Conservation (phyloP, 2,797 vertebrate species). For the Ciconia nigra region DNA sequence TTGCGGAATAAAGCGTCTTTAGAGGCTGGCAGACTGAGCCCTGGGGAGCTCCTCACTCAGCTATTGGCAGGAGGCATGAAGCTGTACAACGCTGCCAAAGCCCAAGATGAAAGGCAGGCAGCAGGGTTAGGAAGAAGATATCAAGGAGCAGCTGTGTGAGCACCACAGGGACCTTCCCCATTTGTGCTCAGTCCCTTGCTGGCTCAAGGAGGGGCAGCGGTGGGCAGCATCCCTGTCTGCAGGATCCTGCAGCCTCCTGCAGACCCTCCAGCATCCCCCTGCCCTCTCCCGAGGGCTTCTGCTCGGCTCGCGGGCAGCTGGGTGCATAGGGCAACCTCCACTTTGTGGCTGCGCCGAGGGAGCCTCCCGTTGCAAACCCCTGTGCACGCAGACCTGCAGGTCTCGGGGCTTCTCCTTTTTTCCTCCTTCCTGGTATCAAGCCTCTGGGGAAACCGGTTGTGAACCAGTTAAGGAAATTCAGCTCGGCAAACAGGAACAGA, state of each 20-base stretch:
- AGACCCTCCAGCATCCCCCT: neutral
- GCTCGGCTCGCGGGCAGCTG: fast-evolving
- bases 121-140: neutral
- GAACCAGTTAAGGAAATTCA: neutral
- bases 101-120: neutral
- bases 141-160: neutral
- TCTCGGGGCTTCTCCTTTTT: neutral
- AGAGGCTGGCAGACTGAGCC: neutral
- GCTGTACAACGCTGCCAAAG: neutral
- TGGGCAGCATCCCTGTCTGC: neutral
- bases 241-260: neutral
- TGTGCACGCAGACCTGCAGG: neutral
- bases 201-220: neutral
- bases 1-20: neutral
- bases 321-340: neutral
- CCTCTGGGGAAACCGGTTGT: neutral
- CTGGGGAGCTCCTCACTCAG: neutral
- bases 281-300: neutral
- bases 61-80: neutral
- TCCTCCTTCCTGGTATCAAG: neutral
- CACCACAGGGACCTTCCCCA: neutral
- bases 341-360: neutral
- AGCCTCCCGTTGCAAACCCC: neutral
- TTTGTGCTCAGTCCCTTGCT: neutral
- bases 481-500: neutral